Conservation (phyloP, 2,797 vertebrate species). For the Clarias laeviceps region DNA sequence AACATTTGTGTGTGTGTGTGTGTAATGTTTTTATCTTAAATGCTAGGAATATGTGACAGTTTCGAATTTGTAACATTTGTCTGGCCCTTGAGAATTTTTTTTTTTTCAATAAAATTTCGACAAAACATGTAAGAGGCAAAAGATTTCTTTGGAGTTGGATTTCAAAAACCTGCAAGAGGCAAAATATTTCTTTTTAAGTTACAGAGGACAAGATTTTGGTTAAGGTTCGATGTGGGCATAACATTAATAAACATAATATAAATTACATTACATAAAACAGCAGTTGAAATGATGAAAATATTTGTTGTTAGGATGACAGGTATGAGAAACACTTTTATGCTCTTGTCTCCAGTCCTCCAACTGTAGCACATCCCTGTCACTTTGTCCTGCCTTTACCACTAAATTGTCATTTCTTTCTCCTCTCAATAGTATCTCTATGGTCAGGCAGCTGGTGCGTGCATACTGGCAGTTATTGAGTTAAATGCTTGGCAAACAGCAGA, state of each 20-base stretch:
- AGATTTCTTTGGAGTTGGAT: too few relatives aligned
- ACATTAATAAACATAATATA: not conserved
- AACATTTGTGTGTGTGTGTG: not conserved
- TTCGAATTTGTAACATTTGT: not conserved
- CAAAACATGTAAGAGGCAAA: not conserved
- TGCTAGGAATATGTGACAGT: constrained; percentile 1
- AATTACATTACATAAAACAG: not conserved
- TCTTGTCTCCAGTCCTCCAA: not conserved
- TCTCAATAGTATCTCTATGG: constrained; percentile 6
- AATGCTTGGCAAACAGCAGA: constrained; percentile 34
- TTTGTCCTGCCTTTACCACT: not conserved
- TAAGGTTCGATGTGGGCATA: not conserved
- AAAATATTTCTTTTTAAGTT: not conserved
- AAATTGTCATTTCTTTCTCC: not conserved
- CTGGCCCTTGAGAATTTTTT: not conserved
- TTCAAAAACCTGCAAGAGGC: not conserved
- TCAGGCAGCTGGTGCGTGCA: not conserved
- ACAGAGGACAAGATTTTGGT: not conserved
- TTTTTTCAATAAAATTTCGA: not conserved
- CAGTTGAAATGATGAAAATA: too few relatives aligned
- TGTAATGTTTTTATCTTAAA: not conserved
- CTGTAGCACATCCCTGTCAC: not conserved
- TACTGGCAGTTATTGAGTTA: constrained; percentile 30
- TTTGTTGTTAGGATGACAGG: not conserved
- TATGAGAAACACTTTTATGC: not conserved